phyloP scores from a whole-genome alignment of 2,888 invertebrate genomes.

The Argynnis bischoffii region DNA sequence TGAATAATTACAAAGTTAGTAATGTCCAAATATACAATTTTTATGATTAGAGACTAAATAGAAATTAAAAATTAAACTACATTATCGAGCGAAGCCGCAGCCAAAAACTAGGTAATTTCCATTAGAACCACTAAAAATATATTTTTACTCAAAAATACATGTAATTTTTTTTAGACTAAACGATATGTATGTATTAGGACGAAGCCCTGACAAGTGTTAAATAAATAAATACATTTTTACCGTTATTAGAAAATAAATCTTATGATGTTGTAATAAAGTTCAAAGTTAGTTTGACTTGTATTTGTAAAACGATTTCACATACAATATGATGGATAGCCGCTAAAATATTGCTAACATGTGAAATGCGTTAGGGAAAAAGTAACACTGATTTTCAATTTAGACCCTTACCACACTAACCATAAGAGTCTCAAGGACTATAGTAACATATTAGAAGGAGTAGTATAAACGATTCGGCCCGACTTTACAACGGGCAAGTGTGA shows the following conservation, averaged over 20 bases:
- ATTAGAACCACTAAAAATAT: too few species aligned
- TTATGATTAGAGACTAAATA: too few species aligned
- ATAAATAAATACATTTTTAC: neutral
- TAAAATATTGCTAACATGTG: conserved; percentile 39
- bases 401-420: neutral
- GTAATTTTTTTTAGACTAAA: neutral
- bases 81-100: too few species aligned
- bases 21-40: too few species aligned
- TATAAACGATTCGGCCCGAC: conserved; percentile 36
- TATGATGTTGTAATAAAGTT: neutral
- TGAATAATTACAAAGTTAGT: too few species aligned
- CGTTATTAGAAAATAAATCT: neutral
- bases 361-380: conserved; percentile 26
- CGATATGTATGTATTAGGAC: conserved; percentile 1
- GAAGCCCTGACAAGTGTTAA: conserved; percentile 8
- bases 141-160: neutral
- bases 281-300: neutral
- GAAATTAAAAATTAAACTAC: too few species aligned
- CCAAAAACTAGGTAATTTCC: too few species aligned
- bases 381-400: neutral
- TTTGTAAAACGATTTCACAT: conserved; percentile 31
- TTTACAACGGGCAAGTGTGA: conserved; percentile 21
- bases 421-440: neutral
- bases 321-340: conserved; percentile 37
- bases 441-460: conserved; percentile 28